These are phyloP conservation scores for Palythoa caribaeorum DNA, from an alignment of 92 coral and sea anemone species.

Conservation along the genomic window DNA sequence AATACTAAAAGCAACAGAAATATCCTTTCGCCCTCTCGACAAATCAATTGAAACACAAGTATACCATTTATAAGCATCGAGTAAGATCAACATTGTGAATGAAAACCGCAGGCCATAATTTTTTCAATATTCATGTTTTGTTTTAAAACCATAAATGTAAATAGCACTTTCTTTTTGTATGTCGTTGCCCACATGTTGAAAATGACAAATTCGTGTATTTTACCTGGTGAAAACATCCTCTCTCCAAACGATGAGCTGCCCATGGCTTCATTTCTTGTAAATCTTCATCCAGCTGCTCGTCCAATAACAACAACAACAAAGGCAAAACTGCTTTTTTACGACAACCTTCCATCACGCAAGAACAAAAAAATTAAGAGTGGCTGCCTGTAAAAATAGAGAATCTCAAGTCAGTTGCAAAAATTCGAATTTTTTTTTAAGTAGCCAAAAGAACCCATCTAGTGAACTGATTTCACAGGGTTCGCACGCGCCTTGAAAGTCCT, in stretches of 20 bases:
- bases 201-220: constrained; percentile 15
- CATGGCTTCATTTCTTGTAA: constrained; percentile 19
- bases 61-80: background rate
- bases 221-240: constrained; percentile 59
- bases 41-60: background rate
- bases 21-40: background rate
- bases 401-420: too few relatives aligned
- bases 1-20: constrained; percentile 17
- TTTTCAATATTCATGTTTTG: constrained; percentile 24
- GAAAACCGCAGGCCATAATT: background rate
- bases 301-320: background rate
- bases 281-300: background rate
- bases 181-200: background rate
- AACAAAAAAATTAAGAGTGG: too few relatives aligned
- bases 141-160: background rate
- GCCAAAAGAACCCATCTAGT: too few relatives aligned
- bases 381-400: too few relatives aligned
- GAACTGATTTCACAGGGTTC: too few relatives aligned
- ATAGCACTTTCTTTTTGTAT: background rate
- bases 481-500: too few relatives aligned
- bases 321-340: constrained; percentile 22
- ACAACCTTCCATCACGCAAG: constrained; percentile 27
- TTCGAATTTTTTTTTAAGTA: too few relatives aligned
- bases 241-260: constrained; percentile 53
- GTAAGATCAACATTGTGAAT: constrained; percentile 2